A percentile compares a stretch with the other conserved stretches of the same genome.
Conservation (phyloP, 2,888 invertebrate species). For the Epirrhoe alternata region DNA sequence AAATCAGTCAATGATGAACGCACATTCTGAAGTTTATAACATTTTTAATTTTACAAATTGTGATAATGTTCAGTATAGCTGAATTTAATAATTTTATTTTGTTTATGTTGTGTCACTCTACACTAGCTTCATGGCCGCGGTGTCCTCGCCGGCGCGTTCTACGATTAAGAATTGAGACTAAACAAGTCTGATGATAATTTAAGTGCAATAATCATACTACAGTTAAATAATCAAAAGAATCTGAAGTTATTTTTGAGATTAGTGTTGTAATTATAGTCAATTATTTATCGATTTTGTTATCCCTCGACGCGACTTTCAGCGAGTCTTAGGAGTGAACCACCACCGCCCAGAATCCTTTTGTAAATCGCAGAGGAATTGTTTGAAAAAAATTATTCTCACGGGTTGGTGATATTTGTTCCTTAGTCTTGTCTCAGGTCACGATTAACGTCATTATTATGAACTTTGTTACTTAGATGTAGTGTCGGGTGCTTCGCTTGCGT, state of each 20-base stretch:
- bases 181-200: conserved; percentile 36
- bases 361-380: neutral
- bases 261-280: conserved; percentile 33
- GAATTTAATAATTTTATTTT: neutral
- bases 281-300: conserved; percentile 27
- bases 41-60: neutral
- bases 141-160: neutral
- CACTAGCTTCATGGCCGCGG: neutral
- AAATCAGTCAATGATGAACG: conserved; percentile 7
- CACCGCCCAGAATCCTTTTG: neutral
- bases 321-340: neutral
- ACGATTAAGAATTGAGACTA: conserved; percentile 23
- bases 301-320: conserved; percentile 1
- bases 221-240: conserved; percentile 16
- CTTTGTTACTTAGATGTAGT: neutral
- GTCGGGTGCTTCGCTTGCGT: conserved; percentile 31
- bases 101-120: neutral
- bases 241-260: conserved; percentile 26
- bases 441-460: neutral
- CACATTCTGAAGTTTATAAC: conserved; percentile 8
- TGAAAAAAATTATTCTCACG: neutral
- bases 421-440: neutral
- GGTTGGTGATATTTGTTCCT: neutral
- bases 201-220: conserved; percentile 38
- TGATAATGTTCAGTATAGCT: neutral